Evolutionary conservation across 2,888 invertebrate species (phyloP).

Genomic region (Lithophane ornitopus): DNA sequence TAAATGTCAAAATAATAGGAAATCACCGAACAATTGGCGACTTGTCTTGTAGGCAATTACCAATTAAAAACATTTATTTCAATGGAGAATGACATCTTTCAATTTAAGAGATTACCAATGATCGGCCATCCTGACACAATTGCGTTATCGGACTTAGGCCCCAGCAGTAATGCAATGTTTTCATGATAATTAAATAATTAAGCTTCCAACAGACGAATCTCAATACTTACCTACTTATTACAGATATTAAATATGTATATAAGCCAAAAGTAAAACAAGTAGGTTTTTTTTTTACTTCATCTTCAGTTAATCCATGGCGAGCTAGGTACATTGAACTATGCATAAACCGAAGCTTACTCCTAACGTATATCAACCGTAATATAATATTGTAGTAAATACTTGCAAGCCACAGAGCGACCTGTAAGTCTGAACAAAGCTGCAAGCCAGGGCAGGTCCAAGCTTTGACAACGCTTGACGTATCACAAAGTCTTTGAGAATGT

Average conservation of each 20-base stretch:
- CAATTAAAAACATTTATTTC: no score
- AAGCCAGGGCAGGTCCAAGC: slow-evolving; percentile 27
- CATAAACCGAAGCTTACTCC: not conserved
- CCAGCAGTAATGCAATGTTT: not conserved
- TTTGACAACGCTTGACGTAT: slow-evolving; percentile 56
- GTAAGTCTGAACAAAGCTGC: slow-evolving; percentile 26
- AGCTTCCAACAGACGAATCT: not conserved
- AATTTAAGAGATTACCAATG: no score
- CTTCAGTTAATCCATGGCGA: not conserved
- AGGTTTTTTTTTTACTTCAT: not conserved
- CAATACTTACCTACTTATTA: not conserved
- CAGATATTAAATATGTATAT: not conserved
- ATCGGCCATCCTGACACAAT: no score
- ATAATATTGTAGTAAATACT: slow-evolving; percentile 4
- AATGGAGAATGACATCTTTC: no score
- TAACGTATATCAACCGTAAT: not conserved
- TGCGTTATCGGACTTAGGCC: no score
- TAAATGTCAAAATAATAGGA: no score
- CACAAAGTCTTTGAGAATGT: slow-evolving; percentile 58
- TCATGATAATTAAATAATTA: not conserved
- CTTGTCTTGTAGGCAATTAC: no score
- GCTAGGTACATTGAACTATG: slow-evolving; percentile 8
- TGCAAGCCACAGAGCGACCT: not conserved
- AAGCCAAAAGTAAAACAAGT: not conserved
- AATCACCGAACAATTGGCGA: no score